Conservation (phyloP, 2,797 vertebrate species). For the Gadopsis bispinosus region DNA sequence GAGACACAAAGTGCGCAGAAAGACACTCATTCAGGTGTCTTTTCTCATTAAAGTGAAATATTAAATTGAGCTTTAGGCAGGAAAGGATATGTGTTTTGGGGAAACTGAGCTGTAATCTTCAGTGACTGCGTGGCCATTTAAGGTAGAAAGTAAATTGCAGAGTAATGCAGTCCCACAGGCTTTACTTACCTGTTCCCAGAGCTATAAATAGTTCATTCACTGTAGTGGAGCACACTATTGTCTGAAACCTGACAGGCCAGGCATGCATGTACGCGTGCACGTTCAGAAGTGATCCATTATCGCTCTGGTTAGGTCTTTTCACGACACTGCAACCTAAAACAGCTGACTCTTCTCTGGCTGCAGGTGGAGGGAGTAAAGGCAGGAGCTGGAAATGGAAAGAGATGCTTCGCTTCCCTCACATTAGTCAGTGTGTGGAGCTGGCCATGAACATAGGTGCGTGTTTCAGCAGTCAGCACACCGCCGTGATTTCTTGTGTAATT, state of each 20-base stretch:
- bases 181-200: conserved; percentile 47
- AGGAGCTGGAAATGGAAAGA: conserved; percentile 94
- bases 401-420: conserved; percentile 93
- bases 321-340: neutral
- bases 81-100: neutral
- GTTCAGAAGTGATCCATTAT: neutral
- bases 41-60: neutral
- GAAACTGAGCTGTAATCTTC: neutral
- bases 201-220: conserved; percentile 72
- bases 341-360: neutral
- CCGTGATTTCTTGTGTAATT: neutral
- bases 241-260: conserved; percentile 60
- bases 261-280: neutral
- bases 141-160: conserved; percentile 12
- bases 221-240: conserved; percentile 42
- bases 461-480: neutral
- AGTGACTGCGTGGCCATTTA: neutral
- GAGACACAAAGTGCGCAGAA: neutral
- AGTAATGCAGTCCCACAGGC: conserved; percentile 73
- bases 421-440: conserved; percentile 90
- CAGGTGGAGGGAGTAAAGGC: conserved; percentile 91
- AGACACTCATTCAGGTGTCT: neutral
- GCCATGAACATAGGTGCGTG: conserved; percentile 82
- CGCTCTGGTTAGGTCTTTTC: neutral
- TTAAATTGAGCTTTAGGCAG: neutral